These are phyloP conservation scores for Chloroclystis v-ata DNA, from an alignment of 2,888 invertebrate genomes.

Conservation along the genomic window DNA sequence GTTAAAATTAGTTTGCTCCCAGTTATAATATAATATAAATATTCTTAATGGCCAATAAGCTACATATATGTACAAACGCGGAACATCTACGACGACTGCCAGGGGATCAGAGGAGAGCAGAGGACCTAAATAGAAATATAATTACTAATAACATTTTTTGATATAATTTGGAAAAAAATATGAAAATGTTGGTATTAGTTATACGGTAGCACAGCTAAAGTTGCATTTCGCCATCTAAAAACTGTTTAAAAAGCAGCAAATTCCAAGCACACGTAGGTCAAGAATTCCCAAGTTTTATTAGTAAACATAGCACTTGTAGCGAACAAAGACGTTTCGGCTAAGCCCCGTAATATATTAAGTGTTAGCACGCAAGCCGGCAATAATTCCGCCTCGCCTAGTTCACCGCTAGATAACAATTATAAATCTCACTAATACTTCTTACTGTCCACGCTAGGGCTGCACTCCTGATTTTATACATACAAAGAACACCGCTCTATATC, in stretches of 20 bases:
- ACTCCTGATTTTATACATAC: slow-evolving; percentile 17
- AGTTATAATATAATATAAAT: no score
- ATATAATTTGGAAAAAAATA: no score
- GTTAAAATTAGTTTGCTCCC: no score
- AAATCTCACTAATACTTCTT: slow-evolving; percentile 69
- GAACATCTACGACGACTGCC: no score
- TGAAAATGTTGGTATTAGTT: no score
- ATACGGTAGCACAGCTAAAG: no score
- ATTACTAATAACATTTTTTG: no score
- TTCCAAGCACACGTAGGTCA: slow-evolving; percentile 16
- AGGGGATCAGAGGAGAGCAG: no score
- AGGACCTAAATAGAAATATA: no score
- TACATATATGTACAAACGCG: no score
- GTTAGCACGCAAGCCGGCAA: slow-evolving; percentile 66
- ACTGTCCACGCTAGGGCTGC: slow-evolving; percentile 58
- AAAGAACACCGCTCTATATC: not conserved
- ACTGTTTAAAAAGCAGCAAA: not conserved
- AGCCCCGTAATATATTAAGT: slow-evolving; percentile 67
- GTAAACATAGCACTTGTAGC: slow-evolving; percentile 61
- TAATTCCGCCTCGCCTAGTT: slow-evolving; percentile 67
- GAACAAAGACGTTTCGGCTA: slow-evolving; percentile 67
- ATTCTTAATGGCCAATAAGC: no score
- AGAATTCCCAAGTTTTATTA: slow-evolving; percentile 49
- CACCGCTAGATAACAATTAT: slow-evolving; percentile 67
- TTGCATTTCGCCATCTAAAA: no score